A percentile compares a stretch with the other conserved stretches of the same genome.
Evolutionary conservation across 2,888 invertebrate species (phyloP).

Genomic region (Petrolisthes cinctipes): DNA sequence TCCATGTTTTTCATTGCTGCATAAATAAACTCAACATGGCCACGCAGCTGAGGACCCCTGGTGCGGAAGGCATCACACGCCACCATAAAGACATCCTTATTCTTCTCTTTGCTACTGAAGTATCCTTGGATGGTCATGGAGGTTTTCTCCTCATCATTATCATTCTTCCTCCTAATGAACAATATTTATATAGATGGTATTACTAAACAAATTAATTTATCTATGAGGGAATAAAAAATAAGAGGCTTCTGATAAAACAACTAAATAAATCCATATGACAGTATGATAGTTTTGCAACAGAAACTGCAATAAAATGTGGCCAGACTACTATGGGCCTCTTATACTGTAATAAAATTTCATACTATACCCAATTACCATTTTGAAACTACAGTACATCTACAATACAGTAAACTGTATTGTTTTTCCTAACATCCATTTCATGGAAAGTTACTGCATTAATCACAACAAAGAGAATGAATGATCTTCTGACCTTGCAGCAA

Average conservation of each 20-base stretch:
- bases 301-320: too few species aligned
- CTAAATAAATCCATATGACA: too few species aligned
- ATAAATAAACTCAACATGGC: conserved; percentile 95
- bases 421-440: too few species aligned
- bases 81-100: conserved; percentile 76
- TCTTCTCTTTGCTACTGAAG: conserved; percentile 62
- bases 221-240: neutral
- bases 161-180: neutral
- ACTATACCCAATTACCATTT: too few species aligned
- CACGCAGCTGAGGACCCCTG: conserved; percentile 79
- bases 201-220: neutral
- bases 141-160: neutral
- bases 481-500: neutral
- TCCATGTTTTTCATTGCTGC: conserved; percentile 89
- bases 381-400: too few species aligned
- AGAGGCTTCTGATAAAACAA: too few species aligned
- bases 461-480: too few species aligned
- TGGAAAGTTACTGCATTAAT: too few species aligned
- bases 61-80: conserved; percentile 82
- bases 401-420: too few species aligned
- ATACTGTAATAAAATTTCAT: too few species aligned
- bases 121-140: conserved; percentile 39
- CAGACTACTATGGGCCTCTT: too few species aligned
- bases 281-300: too few species aligned
- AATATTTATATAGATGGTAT: neutral